Evolutionary conservation across 1,140 invertebrate species (phyloP).

Genomic region (Nomia melanderi): DNA sequence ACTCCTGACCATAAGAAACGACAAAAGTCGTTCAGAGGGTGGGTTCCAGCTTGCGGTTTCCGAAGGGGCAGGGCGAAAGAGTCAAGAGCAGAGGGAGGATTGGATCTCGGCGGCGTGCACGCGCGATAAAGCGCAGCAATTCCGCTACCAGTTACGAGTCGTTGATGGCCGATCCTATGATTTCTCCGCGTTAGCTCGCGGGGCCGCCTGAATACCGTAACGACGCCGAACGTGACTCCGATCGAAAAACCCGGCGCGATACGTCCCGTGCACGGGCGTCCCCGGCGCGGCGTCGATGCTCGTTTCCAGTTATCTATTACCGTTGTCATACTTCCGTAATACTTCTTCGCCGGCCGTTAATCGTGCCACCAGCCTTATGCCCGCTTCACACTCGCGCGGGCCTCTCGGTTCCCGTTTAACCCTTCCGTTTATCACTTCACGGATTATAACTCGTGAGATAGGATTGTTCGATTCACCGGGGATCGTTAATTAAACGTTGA

Average conservation of each 20-base stretch:
- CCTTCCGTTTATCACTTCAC: no score
- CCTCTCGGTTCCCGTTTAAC: no score
- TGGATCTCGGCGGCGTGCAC: no score
- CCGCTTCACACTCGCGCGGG: not conserved
- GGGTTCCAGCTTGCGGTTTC: no score
- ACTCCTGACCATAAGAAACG: no score
- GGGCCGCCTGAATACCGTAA: conserved; percentile 56
- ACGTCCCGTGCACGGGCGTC: conserved; percentile 46
- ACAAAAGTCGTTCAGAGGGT: no score
- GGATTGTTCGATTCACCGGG: no score
- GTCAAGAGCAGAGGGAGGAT: no score
- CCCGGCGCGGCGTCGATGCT: conserved; percentile 52
- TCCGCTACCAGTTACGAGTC: conserved; percentile 48
- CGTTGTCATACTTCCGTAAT: conserved; percentile 77
- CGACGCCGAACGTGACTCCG: conserved; percentile 60
- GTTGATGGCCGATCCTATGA: conserved; percentile 46
- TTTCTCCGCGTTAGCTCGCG: conserved; percentile 1
- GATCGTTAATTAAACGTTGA: no score
- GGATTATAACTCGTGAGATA: no score
- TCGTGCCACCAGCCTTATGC: conserved; percentile 43
- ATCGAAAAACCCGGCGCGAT: conserved; percentile 44
- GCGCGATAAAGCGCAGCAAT: conserved; percentile 33
- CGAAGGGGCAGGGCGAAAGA: no score
- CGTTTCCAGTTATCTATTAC: conserved; percentile 77
- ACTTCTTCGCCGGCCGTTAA: conserved; percentile 68